Conservation (phyloP, 1,140 invertebrate species). For the Drosophila takahashii region DNA sequence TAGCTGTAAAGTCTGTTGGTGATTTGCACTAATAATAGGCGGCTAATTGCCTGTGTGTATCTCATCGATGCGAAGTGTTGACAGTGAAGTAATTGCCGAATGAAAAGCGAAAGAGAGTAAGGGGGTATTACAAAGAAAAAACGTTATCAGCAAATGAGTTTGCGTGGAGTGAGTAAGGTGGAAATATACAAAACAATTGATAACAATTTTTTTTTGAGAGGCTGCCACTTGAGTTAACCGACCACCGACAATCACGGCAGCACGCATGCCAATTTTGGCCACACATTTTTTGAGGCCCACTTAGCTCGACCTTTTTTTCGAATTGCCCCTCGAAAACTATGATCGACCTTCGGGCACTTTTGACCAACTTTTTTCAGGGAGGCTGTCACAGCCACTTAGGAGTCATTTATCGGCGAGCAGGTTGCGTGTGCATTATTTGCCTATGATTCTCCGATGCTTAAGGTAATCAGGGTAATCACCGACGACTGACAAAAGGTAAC, state of each 20-base stretch:
- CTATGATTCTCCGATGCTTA: slow-evolving; percentile 9
- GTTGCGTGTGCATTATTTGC: slow-evolving; percentile 47
- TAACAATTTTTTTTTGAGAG: slow-evolving; percentile 12
- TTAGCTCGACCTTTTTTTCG: slow-evolving; percentile 8
- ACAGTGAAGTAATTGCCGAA: slow-evolving; percentile 9
- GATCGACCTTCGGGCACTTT: slow-evolving; percentile 26
- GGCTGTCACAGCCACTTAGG: slow-evolving; percentile 36
- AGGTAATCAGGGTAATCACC: slow-evolving; percentile 22
- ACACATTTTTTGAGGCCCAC: slow-evolving; percentile 14
- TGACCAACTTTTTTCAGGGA: slow-evolving; percentile 40
- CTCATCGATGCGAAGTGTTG: slow-evolving; percentile 2
- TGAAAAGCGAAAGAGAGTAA: not conserved
- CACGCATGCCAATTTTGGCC: slow-evolving; percentile 27
- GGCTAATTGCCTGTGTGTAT: slow-evolving; percentile 20
- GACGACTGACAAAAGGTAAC: slow-evolving; percentile 9
- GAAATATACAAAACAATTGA: slow-evolving; percentile 20
- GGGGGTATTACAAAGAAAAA: slow-evolving; percentile 16
- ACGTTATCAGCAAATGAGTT: slow-evolving; percentile 20
- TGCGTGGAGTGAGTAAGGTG: slow-evolving; percentile 6
- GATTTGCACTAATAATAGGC: slow-evolving; percentile 26
- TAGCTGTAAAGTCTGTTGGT: slow-evolving; percentile 25
- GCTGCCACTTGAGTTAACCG: slow-evolving; percentile 32
- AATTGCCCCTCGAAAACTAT: slow-evolving; percentile 6
- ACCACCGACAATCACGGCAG: not conserved
- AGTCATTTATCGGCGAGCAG: slow-evolving; percentile 19